phyloP scores from a whole-genome alignment of 2,888 invertebrate species.

The Hirtodrosophila alboralis region DNA sequence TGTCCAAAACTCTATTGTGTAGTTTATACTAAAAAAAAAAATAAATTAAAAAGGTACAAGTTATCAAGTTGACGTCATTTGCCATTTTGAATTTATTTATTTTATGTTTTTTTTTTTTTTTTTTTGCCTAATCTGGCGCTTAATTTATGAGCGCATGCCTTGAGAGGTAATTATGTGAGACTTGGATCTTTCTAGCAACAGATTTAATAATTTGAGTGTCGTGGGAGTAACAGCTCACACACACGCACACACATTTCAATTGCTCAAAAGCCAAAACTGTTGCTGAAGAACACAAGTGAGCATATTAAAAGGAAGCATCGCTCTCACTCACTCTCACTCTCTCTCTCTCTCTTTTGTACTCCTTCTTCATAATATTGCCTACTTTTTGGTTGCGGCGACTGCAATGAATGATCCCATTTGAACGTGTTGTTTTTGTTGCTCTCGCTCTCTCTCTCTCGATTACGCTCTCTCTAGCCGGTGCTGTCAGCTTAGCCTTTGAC shows the following conservation, averaged over 20 bases:
- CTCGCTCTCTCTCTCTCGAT: no score
- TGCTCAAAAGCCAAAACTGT: conserved; percentile 14
- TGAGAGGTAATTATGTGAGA: conserved; percentile 47
- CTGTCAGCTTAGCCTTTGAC: no score
- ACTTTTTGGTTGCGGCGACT: no score
- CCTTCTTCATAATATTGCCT: no score
- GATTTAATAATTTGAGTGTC: no score
- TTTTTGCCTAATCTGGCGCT: conserved; percentile 51
- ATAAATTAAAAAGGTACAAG: conserved; percentile 29
- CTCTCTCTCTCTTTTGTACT: no score
- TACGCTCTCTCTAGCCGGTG: no score
- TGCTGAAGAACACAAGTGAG: no score
- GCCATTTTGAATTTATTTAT: conserved; percentile 28
- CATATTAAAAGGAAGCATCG: no score
- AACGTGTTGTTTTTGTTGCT: no score
- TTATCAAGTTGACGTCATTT: conserved; percentile 54
- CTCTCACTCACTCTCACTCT: no score
- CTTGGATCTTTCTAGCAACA: conserved; percentile 17
- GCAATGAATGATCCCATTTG: no score
- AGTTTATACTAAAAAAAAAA: conserved; percentile 36
- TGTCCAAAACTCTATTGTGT: conserved; percentile 36
- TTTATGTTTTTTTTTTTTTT: conserved; percentile 6
- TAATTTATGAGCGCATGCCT: conserved; percentile 51
- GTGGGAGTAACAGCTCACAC: conserved; percentile 27
- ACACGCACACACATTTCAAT: neutral